Base-by-base conservation (phyloP, 2,888 invertebrate species). In the Encarsia formosa region DNA sequence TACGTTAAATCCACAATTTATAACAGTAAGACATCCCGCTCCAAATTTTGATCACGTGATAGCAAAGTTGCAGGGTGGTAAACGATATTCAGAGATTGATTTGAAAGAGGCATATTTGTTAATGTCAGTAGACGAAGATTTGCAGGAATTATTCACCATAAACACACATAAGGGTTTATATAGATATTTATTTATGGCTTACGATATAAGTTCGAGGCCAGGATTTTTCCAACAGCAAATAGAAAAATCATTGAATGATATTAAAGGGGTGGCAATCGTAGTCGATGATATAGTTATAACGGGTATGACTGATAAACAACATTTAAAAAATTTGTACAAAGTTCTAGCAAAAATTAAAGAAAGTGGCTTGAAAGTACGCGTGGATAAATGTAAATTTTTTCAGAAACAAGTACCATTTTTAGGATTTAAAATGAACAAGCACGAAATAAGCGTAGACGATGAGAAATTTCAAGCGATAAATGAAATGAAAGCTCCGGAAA, bases 71-170 rank as follows among this genome's bases (percentile, higher is more conserved):
- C 47, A 56, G 31, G 45, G 44, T 3, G 22, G 20, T 9, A 4
- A 22, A 20, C 20, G 38, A n/a, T 20, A 38, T 38, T 38, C 38
- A 20, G 4, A 38, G 13, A 20, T 38, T 20, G 38, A 38, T 38
- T 20, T 22, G 11, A 18, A 20, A 8, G 20, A 8, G 48, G 47
- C 20, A 20, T 57, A 53, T 44, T 59, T 59, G 34, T 54, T 56
- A 29, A 38, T 56, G 15, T 34, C 46, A 3, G 44, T 61, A 13
- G 39, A 52, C 37, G 52, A 58, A 43, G 15, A 26, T 16, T 52
- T 38, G 13, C 34, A 34, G 20, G 29, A 51, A 13, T 49, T 54
- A 18, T 16, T 49, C 6, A 49, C 41, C 20, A 32, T 52, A 18
- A 38, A 22, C 22, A 46, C 46, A 3, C 37, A 46, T 38, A 38